Base-by-base conservation (phyloP, 2,113 vertebrate species). In the Bettongia penicillata region DNA sequence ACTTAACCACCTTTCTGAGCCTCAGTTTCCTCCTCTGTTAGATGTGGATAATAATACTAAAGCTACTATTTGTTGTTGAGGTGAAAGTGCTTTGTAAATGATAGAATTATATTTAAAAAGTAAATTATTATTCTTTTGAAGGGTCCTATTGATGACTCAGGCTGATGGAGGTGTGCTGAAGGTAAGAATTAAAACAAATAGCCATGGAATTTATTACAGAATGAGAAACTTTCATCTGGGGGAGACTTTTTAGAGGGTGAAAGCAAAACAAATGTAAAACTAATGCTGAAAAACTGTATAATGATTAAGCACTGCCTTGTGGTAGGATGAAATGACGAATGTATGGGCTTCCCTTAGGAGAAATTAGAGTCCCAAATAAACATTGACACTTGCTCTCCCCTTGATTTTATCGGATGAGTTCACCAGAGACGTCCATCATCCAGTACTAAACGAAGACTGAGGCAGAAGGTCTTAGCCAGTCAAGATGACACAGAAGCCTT, bases 121-220 rank as follows among this genome's bases (percentile, higher is more conserved):
- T 89, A 1, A 55, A 26, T 68, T 37, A 68, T 68, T n/a, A 37
- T 68, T 68, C 14, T 37, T 68, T 31, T 61, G 57, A 68, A 16
- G 61, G 31, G 9, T 96, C 93, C 61, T n/a, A 53, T 53, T 92
- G n/a, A 19, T 61, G 37, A 90, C 57, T 61, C 57, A 93, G 51
- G n/a, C 3, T 51, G 47, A 90, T 84, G 19, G 57, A 37, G 2
- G 51, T 11, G 50, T 51, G 51, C 51, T 51, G 8, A 95, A 92
- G 92, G 47, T 92, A 43, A 95, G n/a, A 96, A 97, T 92, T 2
- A 77, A 28, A 93, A 51, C 49, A 92, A 92, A 84, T 93, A 37
- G 22, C 53, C 43, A 48, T 52, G 89, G 92, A 68, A 68, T 68
- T 68, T 68, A 68, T 37, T 68, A 37, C 11, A 68, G 31, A 25